A percentile compares a stretch with the other conserved stretches of the same genome.
Conservation (phyloP, 1,140 invertebrate genomes). For the Neodiprion lecontei region DNA sequence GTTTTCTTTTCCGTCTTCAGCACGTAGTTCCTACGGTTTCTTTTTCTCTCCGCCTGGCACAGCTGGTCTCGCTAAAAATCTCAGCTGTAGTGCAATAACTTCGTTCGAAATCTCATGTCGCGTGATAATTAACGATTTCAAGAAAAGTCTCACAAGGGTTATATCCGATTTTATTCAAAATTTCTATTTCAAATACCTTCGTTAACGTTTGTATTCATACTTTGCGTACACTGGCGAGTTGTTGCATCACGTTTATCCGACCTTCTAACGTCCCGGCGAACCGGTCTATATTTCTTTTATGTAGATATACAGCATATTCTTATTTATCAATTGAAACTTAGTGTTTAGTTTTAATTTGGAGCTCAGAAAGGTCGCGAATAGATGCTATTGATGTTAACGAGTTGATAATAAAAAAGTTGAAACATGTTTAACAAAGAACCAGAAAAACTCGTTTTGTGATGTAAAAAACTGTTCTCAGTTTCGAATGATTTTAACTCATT, state of each 20-base stretch:
- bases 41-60: not conserved
- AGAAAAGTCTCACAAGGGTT: not conserved
- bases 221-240: not conserved
- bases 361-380: no score
- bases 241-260: slow-evolving; percentile 2
- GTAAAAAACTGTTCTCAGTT: no score
- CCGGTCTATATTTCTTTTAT: not conserved
- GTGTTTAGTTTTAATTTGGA: not conserved
- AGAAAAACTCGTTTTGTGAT: no score
- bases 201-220: not conserved
- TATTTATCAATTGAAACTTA: not conserved
- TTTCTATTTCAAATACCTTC: not conserved
- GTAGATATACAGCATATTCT: not conserved
- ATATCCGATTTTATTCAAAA: not conserved
- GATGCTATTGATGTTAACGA: no score
- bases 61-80: not conserved
- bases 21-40: not conserved
- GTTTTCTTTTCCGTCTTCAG: no score
- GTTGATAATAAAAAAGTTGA: no score
- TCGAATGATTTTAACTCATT: no score
- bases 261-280: not conserved
- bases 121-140: not conserved
- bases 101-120: not conserved
- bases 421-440: no score
- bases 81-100: not conserved